Evolutionary conservation across 2,113 vertebrate species (phyloP), one percentile per base, ranked within the genome.

Genomic region (Vidua macroura): DNA sequence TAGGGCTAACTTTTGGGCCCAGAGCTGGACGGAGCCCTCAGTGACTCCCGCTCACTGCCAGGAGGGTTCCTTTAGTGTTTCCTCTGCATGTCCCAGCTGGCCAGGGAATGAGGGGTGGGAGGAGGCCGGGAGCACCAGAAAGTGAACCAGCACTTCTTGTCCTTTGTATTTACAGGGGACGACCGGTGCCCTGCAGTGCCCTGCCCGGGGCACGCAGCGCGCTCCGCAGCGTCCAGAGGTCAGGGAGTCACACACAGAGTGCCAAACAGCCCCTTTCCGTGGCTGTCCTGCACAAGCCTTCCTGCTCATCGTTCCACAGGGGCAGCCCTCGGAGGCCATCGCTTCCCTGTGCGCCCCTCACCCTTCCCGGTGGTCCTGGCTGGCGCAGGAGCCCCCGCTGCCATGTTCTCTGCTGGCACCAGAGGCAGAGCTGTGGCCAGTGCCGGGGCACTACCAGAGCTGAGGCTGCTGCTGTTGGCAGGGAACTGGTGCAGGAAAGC

Each of bases 111-210:
- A 41, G 28, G 66, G 63, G 62, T 2, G 16, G 78, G 53, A 91
- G 73, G 88, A 94, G 88, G 96, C 95, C 11, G 53, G 96, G 91
- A 97, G 91, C 89, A 97, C 88, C 82, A 90, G 95, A 98, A 99
- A 99, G 99, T 99, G 99, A 99, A 98, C 99, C 99, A 98, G 99
- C 99, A 99, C 99, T 99, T 99, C 98, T 95, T 67, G 64, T 93
- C 93, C 88, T 91, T 95, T 7, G 79, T 94, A 93, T 95, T 95
- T 95, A 92, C 79, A 95, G 48, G 86, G 76, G 72, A 81, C 3
- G 53, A 94, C 31, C 41, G 35, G 93, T 16, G 30, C 73, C 78
- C 85, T 69, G 58, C 74, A 64, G 75, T 27, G 62, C 92, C 95
- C 91, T 69, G 83, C 83, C 83, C 12, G 53, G 35, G 73, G 96